These are phyloP conservation scores for Dinothrombium tinctorium DNA, from an alignment of 1,140 invertebrate species.

Conservation along the genomic window DNA sequence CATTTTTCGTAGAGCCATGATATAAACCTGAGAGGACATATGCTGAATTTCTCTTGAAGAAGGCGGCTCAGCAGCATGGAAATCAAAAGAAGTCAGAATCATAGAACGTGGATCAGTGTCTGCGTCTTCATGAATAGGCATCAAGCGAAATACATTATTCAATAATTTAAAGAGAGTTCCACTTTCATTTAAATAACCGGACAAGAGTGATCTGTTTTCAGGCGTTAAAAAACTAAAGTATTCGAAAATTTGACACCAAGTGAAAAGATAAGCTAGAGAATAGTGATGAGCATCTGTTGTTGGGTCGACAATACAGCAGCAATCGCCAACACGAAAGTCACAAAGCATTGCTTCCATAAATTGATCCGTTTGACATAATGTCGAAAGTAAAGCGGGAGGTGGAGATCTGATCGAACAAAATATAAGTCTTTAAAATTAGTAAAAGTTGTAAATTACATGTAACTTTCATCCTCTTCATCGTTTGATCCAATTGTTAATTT, in stretches of 20 bases:
- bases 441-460: neutral
- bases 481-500: neutral
- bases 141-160: constrained; percentile 34
- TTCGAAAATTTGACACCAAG: constrained; percentile 44
- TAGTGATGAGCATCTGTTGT: constrained; percentile 34
- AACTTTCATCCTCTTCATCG: neutral
- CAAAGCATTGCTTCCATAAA: constrained; percentile 15
- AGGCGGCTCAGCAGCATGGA: neutral
- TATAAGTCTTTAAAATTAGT: too few species aligned
- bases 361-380: constrained; percentile 10
- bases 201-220: constrained; percentile 19
- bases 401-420: neutral
- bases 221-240: constrained; percentile 37
- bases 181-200: constrained; percentile 23
- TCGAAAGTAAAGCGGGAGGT: neutral
- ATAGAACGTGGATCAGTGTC: neutral
- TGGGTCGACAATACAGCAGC: constrained; percentile 28
- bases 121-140: constrained; percentile 24
- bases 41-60: too few species aligned
- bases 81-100: neutral
- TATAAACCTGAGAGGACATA: constrained; percentile 40
- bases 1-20: constrained; percentile 33
- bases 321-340: constrained; percentile 27
- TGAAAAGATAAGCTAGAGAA: constrained; percentile 37
- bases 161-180: constrained; percentile 30